Percentiles rank a stretch among this genome's conserved stretches.
These are phyloP conservation scores for Trimorus sp. DNA, from an alignment of 2,888 invertebrate species.

Conservation along the genomic window DNA sequence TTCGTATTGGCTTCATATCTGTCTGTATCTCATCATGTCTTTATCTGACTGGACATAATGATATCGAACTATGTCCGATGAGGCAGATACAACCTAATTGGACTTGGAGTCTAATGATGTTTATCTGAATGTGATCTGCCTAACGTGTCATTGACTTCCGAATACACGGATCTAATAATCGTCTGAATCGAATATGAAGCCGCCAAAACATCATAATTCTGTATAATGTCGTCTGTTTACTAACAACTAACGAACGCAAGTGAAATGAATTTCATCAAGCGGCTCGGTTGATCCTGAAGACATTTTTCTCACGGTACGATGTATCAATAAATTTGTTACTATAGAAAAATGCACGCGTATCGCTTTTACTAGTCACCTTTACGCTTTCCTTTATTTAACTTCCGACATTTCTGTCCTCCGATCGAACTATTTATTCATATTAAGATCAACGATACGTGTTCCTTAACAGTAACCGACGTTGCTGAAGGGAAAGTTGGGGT, in stretches of 20 bases:
- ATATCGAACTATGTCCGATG: conserved; percentile 32
- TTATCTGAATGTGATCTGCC: conserved; percentile 18
- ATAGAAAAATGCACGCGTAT: background rate
- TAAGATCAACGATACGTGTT: conserved; percentile 45
- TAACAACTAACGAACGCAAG: background rate
- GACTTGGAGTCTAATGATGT: conserved; percentile 32
- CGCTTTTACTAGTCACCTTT: conserved; percentile 17
- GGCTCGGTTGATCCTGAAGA: background rate
- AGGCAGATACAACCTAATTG: conserved; percentile 40
- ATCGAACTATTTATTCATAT: conserved; percentile 57
- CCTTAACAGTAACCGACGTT: conserved; percentile 49
- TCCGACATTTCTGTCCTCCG: conserved; percentile 33
- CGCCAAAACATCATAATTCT: background rate
- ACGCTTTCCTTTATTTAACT: conserved; percentile 41
- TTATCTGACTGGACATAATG: conserved; percentile 12
- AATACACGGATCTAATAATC: background rate
- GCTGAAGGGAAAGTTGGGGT: conserved; percentile 54
- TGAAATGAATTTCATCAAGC: too few species aligned
- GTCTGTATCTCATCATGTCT: conserved; percentile 28
- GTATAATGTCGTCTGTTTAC: background rate
- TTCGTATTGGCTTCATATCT: conserved; percentile 23
- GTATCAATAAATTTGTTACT: too few species aligned
- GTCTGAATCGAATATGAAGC: background rate
- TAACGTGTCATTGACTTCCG: conserved; percentile 23
- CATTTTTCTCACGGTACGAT: background rate